Evolutionary conservation across 2,888 invertebrate species (phyloP), one percentile per base, ranked within the genome.

Genomic region (Leptinotarsa haldemani): DNA sequence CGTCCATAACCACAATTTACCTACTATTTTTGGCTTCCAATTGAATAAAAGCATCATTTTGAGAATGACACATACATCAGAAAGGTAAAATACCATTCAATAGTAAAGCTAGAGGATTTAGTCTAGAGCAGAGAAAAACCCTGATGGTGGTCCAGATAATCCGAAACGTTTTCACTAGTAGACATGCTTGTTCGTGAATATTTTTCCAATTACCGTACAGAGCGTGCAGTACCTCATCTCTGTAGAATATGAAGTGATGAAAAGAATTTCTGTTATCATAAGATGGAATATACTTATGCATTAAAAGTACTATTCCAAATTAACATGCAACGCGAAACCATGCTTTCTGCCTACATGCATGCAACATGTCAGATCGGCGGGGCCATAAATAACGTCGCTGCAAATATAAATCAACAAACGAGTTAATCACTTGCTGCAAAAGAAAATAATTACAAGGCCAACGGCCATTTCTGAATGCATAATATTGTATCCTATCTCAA

Each of bases 401-500:
- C 84, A 85, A 85, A 86, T 86, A 86, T 87, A 87, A 87, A 87
- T 87, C 87, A 87, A 87, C 86, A 84, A 87, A 87, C 87, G 86
- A 87, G 87, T 87, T 87, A 87, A 87, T 87, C 87, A 87, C 86
- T 87, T 83, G 85, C 85, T 84, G 85, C 84, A 85, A 85, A 85
- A 85, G 86, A 87, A 87, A 87, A 87, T 87, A 87, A 87, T 87
- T 87, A 86, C 87, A 87, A 87, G 87, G 87, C 86, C 87, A 85
- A 82, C 84, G 83, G 84, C 83, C 84, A 83, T 83, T 83, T 83
- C 81, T 79, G 79, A 80, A 77, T 77, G 77, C 69, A 74, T 79
- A 78, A 78, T 78, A 77, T 75, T 71, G 75, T 75, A 75, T 75
- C 74, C 71, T 76, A 74, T 75, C 65, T 61, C 70, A 68, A 76